Evolutionary conservation across 2,888 invertebrate species (phyloP).

Genomic region (Alloplasta piceator): DNA sequence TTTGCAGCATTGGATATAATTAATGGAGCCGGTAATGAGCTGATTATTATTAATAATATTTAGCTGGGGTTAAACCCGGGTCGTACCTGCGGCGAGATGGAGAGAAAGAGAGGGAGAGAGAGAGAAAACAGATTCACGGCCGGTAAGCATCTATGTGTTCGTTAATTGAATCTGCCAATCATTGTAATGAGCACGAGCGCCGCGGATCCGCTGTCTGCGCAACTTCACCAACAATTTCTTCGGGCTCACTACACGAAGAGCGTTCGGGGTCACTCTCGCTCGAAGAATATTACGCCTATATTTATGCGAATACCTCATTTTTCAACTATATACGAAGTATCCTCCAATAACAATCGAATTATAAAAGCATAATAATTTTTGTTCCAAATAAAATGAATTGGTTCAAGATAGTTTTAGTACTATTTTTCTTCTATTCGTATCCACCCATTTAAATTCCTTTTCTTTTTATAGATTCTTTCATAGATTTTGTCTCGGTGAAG

Average conservation of each 20-base stretch:
- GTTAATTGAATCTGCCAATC: slow-evolving; percentile 93
- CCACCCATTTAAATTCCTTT: no score
- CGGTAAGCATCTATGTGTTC: slow-evolving; percentile 68
- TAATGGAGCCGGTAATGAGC: slow-evolving; percentile 82
- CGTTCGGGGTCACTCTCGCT: slow-evolving; percentile 13
- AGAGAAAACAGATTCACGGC: no score
- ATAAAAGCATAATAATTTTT: not conserved
- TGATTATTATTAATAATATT: slow-evolving; percentile 83
- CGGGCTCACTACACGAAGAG: not conserved
- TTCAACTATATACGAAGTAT: not conserved
- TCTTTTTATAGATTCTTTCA: no score
- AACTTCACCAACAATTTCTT: slow-evolving; percentile 22
- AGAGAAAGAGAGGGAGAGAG: not conserved
- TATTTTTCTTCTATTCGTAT: no score
- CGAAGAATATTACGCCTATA: slow-evolving; percentile 6
- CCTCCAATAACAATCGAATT: not conserved
- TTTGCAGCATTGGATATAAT: slow-evolving; percentile 74
- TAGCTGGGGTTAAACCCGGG: slow-evolving; percentile 80
- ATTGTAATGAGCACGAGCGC: slow-evolving; percentile 89
- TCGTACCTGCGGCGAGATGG: slow-evolving; percentile 76
- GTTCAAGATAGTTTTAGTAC: no score
- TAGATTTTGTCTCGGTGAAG: no score
- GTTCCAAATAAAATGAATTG: not conserved
- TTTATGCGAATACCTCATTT: not conserved
- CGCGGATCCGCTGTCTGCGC: slow-evolving; percentile 72